Base-by-base conservation (phyloP, 2,797 vertebrate genomes). In the Falco cherrug region DNA sequence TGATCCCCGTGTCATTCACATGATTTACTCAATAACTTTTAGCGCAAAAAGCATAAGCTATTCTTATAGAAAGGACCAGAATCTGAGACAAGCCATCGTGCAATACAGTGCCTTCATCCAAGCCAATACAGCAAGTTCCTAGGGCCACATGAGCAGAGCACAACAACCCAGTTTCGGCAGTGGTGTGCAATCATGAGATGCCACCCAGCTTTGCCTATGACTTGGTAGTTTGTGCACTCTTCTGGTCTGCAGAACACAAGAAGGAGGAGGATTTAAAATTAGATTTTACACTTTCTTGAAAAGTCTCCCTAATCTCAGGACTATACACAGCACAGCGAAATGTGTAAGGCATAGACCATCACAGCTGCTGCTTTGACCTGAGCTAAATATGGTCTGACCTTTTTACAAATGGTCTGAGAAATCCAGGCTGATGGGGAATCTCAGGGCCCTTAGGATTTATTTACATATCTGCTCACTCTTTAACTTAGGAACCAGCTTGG, bases 121-220 rank as follows among this genome's bases (percentile, higher is more conserved):
- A 31, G 67, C 37, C 56, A 79, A 19, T 12, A 50, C 20, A 41
- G n/a, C 14, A 31, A 35, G 14, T 47, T 41, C 26, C 87, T 53
- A 10, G 0, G 26, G 39, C 47, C 35, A 50, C 48, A 57, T 0
- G 0, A 1, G 10, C n/a, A 78, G 18, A 68, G 43, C 0, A 0
- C 14, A 35, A 84, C 37, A 50, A 45, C 24, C 16, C 26, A 10
- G 24, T n/a, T 43, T 56, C 60, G 57, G 67, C 48, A 77, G 24
- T 3, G 29, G 15, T 4, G 9, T 48, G 22, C 0, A 1, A 25
- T 57, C n/a, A 37, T 5, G 12, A 87, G 61, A 41, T 48, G 50
- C 21, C 39, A 63, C 16, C 22, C n/a, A 53, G 9, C 54, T 41
- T 41, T 29, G 10, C 37, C 37, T 33, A 6, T 24, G 26, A 68